Percentiles rank a stretch among this genome's conserved stretches.
Conservation (phyloP, 2,797 vertebrate species). For the Cephalopachus bancanus region DNA sequence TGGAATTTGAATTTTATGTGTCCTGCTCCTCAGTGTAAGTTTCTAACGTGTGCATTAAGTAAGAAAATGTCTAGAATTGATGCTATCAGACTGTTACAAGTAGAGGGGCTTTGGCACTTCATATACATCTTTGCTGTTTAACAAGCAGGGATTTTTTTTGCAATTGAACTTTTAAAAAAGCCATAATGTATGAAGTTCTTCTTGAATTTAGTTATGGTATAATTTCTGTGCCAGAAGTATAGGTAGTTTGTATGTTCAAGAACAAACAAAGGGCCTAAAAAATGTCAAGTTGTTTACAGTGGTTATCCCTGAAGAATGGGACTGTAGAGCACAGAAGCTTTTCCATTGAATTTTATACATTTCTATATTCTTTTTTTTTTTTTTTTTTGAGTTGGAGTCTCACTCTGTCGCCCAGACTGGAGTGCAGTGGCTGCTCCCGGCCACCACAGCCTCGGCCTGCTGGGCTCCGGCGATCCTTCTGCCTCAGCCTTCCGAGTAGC, state of each 20-base stretch:
- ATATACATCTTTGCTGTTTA: neutral
- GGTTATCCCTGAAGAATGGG: neutral
- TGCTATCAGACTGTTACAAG: neutral
- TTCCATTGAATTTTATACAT: conserved; percentile 22
- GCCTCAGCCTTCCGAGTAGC: too few relatives aligned
- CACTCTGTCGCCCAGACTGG: too few relatives aligned
- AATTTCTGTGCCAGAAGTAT: conserved; percentile 35
- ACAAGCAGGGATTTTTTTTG: conserved; percentile 11
- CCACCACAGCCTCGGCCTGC: too few relatives aligned
- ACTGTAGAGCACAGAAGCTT: conserved; percentile 15
- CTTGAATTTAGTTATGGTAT: conserved; percentile 27
- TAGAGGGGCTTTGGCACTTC: neutral
- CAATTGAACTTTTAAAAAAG: neutral
- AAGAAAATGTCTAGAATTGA: conserved; percentile 3
- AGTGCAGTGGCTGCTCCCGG: too few relatives aligned
- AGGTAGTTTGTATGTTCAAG: conserved; percentile 23
- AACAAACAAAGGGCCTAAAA: neutral
- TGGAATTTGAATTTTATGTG: conserved; percentile 35
- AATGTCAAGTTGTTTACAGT: conserved; percentile 3
- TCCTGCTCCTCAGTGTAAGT: neutral
- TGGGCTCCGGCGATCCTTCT: too few relatives aligned
- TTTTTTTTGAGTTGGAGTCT: too few relatives aligned
- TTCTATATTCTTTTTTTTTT: conserved; percentile 15
- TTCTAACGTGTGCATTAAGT: neutral
- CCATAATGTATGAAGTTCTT: conserved; percentile 15